Conservation (phyloP, 2,113 vertebrate species). For the Ciconia boyciana region DNA sequence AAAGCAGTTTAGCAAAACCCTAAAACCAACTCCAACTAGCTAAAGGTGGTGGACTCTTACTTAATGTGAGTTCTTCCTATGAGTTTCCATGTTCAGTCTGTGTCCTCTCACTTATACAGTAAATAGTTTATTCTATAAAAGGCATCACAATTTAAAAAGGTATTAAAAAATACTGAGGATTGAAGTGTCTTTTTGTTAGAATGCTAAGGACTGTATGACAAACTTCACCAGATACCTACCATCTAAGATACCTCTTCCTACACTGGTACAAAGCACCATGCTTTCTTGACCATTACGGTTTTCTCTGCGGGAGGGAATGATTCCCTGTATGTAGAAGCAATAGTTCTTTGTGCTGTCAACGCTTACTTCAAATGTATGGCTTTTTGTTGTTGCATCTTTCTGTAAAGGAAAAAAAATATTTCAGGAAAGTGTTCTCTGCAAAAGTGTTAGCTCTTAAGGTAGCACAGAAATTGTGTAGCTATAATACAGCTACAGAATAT, state of each 20-base stretch:
- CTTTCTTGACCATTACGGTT: conserved; percentile 79
- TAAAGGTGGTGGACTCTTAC: not conserved
- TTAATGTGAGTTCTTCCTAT: not conserved
- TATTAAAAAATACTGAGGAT: not conserved
- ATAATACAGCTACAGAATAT: not conserved
- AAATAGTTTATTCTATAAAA: not conserved
- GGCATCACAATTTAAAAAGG: not conserved
- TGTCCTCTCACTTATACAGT: not conserved
- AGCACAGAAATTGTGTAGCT: not conserved
- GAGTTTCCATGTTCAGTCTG: not conserved
- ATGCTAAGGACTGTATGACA: not conserved
- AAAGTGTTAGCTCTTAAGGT: not conserved
- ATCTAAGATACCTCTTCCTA: not conserved
- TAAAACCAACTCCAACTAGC: not conserved
- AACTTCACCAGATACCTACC: conserved; percentile 27
- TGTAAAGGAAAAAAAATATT: conserved; percentile 35
- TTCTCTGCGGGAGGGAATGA: conserved; percentile 66
- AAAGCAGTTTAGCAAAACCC: not conserved
- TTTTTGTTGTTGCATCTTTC: conserved; percentile 72
- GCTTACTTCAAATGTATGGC: conserved; percentile 64
- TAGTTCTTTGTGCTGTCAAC: conserved; percentile 81
- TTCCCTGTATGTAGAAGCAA: conserved; percentile 84
- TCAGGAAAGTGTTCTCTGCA: not conserved
- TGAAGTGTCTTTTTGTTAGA: not conserved
- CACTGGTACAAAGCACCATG: conserved; percentile 61